Base-by-base conservation (phyloP, 2,113 vertebrate genomes). In the Jacana jacana region DNA sequence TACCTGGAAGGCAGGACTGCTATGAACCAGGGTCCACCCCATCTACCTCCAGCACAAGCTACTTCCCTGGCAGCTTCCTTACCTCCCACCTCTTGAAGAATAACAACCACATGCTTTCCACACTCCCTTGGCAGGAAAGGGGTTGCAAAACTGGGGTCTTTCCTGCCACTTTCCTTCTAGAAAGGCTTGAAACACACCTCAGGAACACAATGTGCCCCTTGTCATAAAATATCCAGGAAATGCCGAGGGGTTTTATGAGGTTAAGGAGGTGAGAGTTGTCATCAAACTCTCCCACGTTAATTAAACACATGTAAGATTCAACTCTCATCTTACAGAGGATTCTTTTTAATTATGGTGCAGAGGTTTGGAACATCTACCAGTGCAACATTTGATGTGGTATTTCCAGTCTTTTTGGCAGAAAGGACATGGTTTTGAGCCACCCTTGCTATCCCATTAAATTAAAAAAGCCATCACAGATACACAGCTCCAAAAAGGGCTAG, bases 231-330 rank as follows among this genome's bases (percentile, higher is more conserved):
- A 68, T 19, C 3, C 61, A 30, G 48, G 44, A 31, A 90, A 61
- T 5, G 4, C 5, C 5, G 7, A 5, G 2, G 1, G 6, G 58
- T 39, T 63, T 76, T 11, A 68, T 42, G 10, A 57, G 70, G 31
- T 51, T 13, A 40, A 60, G 42, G 75, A 60, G 61, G 51, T 33
- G 25, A 30, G 76, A 63, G 28, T 68, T 37, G 77, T 12, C 55
- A 70, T 44, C 17, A 35, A 33, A 7, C 12, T n/a, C 48, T 64
- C 13, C 19, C 31, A 6, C 0, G 0, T n/a, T n/a, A n/a, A 40
- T 5, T 8, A 66, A 87, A 46, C 8, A 11, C 2, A 0, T 6
- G 2, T 11, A 33, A 51, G 23, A 54, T 11, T 55, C 16, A 27
- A 31, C 30, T 40, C 30, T 24, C 46, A 0, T 64, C 16, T 77